Evolutionary conservation across 2,113 vertebrate species (phyloP).

Genomic region (Conger conger): DNA sequence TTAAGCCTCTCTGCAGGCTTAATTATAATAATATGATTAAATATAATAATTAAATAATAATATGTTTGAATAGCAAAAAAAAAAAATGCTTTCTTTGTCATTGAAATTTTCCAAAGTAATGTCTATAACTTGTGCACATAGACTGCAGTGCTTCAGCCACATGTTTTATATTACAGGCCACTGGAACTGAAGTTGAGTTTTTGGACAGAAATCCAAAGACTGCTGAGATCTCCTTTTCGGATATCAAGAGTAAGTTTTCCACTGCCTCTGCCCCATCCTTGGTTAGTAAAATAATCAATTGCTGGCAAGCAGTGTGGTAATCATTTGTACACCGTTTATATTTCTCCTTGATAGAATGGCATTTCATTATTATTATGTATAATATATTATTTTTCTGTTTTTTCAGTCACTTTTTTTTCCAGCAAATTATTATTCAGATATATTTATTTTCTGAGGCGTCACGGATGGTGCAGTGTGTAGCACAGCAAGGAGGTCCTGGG

Average conservation of each 20-base stretch:
- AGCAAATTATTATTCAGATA: background rate
- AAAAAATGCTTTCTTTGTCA: background rate
- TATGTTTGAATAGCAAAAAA: background rate
- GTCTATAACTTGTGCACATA: background rate
- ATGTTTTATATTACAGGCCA: conserved; percentile 48
- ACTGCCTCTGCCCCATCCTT: background rate
- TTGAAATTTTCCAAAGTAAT: background rate
- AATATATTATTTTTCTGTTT: no score
- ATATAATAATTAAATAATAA: background rate
- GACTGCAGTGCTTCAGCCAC: background rate
- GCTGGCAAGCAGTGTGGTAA: background rate
- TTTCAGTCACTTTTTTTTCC: background rate
- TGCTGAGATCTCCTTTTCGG: conserved; percentile 69
- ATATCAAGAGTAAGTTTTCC: conserved; percentile 83
- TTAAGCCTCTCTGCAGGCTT: background rate
- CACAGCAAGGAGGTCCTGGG: no score
- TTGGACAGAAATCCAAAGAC: conserved; percentile 64
- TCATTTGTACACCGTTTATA: background rate
- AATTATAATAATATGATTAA: background rate
- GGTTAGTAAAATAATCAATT: background rate
- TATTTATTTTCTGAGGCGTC: background rate
- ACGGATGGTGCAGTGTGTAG: no score
- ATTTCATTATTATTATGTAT: background rate
- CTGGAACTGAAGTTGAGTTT: conserved; percentile 58
- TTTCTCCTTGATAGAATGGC: background rate